Percentiles rank a stretch among this genome's conserved stretches.
Conservation (phyloP, 2,888 invertebrate species). For the Thereva unica region DNA sequence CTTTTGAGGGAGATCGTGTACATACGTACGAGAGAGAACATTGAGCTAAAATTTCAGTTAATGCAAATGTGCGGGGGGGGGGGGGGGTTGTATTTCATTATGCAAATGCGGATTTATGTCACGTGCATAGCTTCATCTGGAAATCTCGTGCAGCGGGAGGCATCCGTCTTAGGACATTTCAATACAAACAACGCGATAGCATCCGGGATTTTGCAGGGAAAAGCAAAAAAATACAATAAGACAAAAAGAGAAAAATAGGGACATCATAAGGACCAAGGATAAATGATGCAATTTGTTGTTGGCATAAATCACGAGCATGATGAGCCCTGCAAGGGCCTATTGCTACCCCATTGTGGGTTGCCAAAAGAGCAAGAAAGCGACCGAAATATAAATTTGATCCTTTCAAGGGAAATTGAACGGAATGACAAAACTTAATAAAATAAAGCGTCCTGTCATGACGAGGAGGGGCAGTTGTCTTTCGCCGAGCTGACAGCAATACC, state of each 20-base stretch:
- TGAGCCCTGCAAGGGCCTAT: not conserved
- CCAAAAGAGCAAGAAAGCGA: not conserved
- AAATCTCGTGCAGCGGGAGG: too few species aligned
- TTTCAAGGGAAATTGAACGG: constrained; percentile 22
- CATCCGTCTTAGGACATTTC: not conserved
- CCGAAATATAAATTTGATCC: constrained; percentile 28
- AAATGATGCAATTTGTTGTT: constrained; percentile 23
- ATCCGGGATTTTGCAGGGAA: too few species aligned
- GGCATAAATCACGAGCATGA: constrained; percentile 9
- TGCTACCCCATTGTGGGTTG: constrained; percentile 13
- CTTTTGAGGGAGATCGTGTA: too few species aligned
- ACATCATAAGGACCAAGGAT: not conserved
- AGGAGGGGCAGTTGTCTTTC: not conserved
- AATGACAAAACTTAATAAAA: constrained; percentile 11
- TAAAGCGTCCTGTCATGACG: constrained; percentile 4
- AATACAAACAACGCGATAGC: constrained; percentile 7
- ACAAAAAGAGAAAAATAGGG: too few species aligned
- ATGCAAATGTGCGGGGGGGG: too few species aligned
- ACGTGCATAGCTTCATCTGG: too few species aligned
- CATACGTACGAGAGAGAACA: too few species aligned
- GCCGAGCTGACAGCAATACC: constrained; percentile 4
- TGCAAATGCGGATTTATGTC: too few species aligned
- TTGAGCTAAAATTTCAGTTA: too few species aligned
- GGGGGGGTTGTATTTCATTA: too few species aligned
- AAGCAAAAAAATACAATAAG: too few species aligned